Evolutionary conservation across 2,113 vertebrate species (phyloP).

Genomic region (Balaeniceps rex): DNA sequence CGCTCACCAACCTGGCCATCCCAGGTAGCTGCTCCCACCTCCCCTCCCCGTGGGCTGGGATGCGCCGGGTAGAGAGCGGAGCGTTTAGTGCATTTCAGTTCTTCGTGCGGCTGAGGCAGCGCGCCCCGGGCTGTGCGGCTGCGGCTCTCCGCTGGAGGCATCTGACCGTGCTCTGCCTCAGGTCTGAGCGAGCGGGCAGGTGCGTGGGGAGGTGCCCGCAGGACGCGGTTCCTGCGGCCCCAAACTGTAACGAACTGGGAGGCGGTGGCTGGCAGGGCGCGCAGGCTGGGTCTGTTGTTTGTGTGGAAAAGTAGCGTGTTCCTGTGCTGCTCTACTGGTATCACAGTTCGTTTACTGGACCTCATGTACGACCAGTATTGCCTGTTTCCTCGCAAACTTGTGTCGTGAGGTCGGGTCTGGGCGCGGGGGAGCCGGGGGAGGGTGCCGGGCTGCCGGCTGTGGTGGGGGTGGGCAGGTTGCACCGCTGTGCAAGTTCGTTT

Average conservation of each 20-base stretch:
- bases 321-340: rapidly evolving
- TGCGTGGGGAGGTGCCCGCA: background rate
- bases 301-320: background rate
- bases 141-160: background rate
- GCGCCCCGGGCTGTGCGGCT: background rate
- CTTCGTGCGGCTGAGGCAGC: background rate
- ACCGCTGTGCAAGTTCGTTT: background rate
- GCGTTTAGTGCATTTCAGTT: background rate
- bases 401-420: background rate
- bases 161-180: background rate
- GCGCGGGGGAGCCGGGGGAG: background rate
- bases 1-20: slow-evolving; percentile 92
- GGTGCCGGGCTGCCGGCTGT: background rate
- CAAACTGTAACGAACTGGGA: background rate
- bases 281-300: rapidly evolving
- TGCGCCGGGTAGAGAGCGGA: background rate
- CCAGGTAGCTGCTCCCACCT: slow-evolving; percentile 78
- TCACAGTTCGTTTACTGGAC: rapidly evolving
- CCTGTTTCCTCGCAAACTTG: background rate
- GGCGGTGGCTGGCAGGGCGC: background rate
- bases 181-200: background rate
- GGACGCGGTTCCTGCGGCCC: background rate
- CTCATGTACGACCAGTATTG: rapidly evolving
- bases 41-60: background rate
- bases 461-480: rapidly evolving